These are phyloP conservation scores for Hydractinia echinata DNA, from an alignment of 30 jellyfish, hydroid and myxozoan species.

Conservation along the genomic window DNA sequence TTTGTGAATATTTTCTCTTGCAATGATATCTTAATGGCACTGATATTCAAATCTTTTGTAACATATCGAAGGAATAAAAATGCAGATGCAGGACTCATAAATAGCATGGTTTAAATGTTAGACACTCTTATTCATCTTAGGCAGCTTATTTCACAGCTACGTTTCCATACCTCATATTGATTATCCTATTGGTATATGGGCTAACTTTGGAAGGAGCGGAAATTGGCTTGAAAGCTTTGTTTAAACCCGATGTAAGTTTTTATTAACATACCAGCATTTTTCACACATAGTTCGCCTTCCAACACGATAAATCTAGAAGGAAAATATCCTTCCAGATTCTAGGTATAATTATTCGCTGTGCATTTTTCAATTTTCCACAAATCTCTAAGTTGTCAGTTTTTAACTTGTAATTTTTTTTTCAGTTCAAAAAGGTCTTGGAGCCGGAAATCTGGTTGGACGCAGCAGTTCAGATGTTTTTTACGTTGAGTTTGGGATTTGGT, in stretches of 20 bases:
- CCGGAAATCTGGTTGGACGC: conserved; percentile 98
- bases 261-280: too few relatives aligned
- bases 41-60: too few relatives aligned
- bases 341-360: neutral
- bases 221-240: conserved; percentile 77
- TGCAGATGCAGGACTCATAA: too few relatives aligned
- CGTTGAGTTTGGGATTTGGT: conserved; percentile 94
- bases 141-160: conserved; percentile 96
- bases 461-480: conserved; percentile 93
- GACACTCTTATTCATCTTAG: conserved; percentile 41
- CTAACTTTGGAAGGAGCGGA: conserved; percentile 88
- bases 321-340: neutral
- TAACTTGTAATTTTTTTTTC: conserved; percentile 1
- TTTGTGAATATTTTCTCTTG: too few relatives aligned
- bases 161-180: conserved; percentile 74
- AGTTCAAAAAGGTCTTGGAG: conserved; percentile 57
- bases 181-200: conserved; percentile 85
- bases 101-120: neutral
- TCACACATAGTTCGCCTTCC: neutral
- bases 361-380: neutral
- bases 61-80: too few relatives aligned
- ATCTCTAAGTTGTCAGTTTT: neutral
- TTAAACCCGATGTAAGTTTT: conserved; percentile 91
- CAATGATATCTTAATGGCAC: too few relatives aligned
- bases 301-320: neutral